These are phyloP conservation scores for Helobdella robusta DNA, from an alignment of 2,888 invertebrate species.

Conservation along the genomic window DNA sequence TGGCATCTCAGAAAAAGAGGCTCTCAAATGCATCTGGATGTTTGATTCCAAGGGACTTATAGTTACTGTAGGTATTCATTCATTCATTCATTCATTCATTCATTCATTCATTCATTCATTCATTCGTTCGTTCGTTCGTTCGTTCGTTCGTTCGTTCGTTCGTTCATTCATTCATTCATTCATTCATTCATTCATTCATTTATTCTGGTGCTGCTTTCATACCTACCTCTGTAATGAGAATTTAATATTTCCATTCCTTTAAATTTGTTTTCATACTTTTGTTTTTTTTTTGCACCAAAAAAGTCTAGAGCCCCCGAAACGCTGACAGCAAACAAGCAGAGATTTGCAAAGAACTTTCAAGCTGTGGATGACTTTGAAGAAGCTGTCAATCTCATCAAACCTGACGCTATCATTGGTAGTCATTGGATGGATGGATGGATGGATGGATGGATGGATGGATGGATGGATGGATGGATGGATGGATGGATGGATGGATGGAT, in stretches of 20 bases:
- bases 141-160: no score
- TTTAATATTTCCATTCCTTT: no score
- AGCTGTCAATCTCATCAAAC: conserved; percentile 70
- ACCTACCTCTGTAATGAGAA: no score
- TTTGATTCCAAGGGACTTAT: conserved; percentile 84
- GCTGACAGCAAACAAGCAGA: conserved; percentile 57
- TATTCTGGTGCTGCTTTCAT: no score
- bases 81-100: conserved; percentile 23
- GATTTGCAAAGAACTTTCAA: conserved; percentile 66
- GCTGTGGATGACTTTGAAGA: conserved; percentile 67
- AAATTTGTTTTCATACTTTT: neutral
- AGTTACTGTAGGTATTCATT: conserved; percentile 56
- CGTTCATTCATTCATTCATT: no score
- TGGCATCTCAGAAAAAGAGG: conserved; percentile 65
- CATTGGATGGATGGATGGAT: no score
- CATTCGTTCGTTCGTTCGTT: no score
- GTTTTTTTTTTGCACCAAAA: neutral
- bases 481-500: no score
- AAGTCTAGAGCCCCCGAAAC: conserved; percentile 56
- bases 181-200: no score
- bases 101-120: neutral
- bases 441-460: no score
- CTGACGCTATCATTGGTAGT: conserved; percentile 80
- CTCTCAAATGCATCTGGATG: conserved; percentile 76
- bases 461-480: no score